Percentiles rank a stretch among this genome's conserved stretches.
Evolutionary conservation across 2,113 vertebrate genomes (phyloP).

Genomic region (Serilophus lunatus): DNA sequence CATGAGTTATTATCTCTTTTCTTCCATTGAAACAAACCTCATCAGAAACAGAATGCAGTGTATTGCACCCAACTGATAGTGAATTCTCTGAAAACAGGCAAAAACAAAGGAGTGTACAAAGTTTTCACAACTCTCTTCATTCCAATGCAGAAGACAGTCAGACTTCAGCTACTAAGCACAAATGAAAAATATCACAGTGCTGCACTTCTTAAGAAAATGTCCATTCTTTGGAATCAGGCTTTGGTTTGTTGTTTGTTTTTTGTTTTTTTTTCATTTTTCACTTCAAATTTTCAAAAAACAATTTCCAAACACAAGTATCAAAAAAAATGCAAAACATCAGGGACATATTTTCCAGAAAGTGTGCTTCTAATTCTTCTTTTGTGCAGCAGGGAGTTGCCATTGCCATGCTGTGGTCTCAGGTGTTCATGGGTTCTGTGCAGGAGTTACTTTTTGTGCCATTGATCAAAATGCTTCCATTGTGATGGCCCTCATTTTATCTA

Average conservation of each 20-base stretch:
- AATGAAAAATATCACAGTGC: background rate
- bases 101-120: background rate
- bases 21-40: background rate
- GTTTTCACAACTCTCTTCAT: background rate
- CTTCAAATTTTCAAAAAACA: background rate
- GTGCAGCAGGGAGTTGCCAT: conserved; percentile 30
- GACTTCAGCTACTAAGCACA: background rate
- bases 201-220: background rate
- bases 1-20: background rate
- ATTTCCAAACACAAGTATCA: background rate
- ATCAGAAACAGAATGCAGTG: background rate
- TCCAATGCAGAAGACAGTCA: background rate
- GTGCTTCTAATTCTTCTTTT: conserved; percentile 34
- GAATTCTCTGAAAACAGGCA: background rate
- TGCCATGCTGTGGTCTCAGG: conserved; percentile 45
- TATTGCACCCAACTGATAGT: background rate
- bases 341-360: background rate
- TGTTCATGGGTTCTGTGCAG: conserved; percentile 35
- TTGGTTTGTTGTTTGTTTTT: too few species aligned
- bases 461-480: conserved; percentile 43
- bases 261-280: background rate
- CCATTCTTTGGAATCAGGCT: background rate
- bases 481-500: background rate
- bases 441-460: conserved; percentile 7
- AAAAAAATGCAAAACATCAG: background rate